Percentiles rank a stretch among this genome's conserved stretches.
Evolutionary conservation across 53 echinoderm and acorn worm species (phyloP).

Genomic region (Antedon mediterranea): DNA sequence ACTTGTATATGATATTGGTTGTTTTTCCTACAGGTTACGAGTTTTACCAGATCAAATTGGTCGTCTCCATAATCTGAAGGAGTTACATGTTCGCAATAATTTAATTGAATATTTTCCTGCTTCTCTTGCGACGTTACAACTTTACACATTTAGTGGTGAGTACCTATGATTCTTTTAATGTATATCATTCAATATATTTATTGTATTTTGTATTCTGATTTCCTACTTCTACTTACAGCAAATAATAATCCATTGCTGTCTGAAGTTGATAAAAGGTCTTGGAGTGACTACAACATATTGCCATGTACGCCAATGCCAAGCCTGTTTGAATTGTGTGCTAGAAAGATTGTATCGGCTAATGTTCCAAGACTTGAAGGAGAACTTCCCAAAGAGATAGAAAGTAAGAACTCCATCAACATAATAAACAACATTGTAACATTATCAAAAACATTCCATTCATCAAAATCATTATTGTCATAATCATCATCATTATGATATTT

Average conservation of each 20-base stretch:
- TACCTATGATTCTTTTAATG: too few species aligned
- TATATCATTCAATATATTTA: too few species aligned
- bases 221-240: constrained; percentile 47
- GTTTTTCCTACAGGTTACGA: constrained; percentile 29
- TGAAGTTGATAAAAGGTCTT: constrained; percentile 38
- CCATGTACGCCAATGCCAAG: constrained; percentile 50
- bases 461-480: too few species aligned
- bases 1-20: too few species aligned
- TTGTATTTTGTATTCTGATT: too few species aligned
- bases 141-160: constrained; percentile 96
- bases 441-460: too few species aligned
- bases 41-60: constrained; percentile 78
- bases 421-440: too few species aligned
- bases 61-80: constrained; percentile 75
- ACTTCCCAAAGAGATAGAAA: constrained; percentile 46
- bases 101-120: constrained; percentile 75
- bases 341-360: constrained; percentile 29
- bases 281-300: constrained; percentile 4
- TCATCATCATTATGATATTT: too few species aligned
- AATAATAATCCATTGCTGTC: constrained; percentile 66
- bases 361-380: constrained; percentile 40
- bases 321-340: constrained; percentile 60
- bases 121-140: constrained; percentile 73
- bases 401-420: constrained; percentile 22
- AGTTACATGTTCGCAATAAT: constrained; percentile 92